A percentile compares a stretch with the other conserved stretches of the same genome.
These are phyloP conservation scores for Bostrychus sinensis DNA, from an alignment of 2,113 vertebrate genomes.

Conservation along the genomic window DNA sequence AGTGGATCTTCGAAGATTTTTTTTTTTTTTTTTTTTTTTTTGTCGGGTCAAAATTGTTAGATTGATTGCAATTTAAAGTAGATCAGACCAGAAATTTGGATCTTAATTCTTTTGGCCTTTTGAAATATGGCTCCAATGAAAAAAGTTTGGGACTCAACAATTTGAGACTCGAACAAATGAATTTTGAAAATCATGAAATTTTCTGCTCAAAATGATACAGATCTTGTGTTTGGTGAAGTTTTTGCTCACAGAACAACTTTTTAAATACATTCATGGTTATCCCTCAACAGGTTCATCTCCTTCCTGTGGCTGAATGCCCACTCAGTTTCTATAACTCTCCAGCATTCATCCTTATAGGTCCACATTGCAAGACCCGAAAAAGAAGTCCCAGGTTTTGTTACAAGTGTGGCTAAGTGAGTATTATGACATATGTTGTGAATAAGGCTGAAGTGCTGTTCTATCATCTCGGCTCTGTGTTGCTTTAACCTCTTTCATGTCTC, in stretches of 20 bases:
- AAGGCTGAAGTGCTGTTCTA: conserved; percentile 51
- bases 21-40: too few species aligned
- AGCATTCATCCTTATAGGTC: conserved; percentile 2
- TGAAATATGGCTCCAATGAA: too few species aligned
- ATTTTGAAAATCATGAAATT: too few species aligned
- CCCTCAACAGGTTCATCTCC: neutral
- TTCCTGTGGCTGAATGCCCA: neutral
- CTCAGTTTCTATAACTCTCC: neutral
- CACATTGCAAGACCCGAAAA: conserved; percentile 15
- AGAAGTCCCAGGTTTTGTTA: conserved; percentile 23
- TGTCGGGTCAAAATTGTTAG: too few species aligned
- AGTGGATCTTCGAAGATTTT: too few species aligned
- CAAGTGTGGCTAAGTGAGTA: conserved; percentile 43
- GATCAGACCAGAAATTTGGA: too few species aligned
- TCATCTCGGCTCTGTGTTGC: conserved; percentile 60
- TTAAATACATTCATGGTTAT: neutral
- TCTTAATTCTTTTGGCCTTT: too few species aligned
- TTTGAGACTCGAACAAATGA: neutral
- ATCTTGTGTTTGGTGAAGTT: neutral
- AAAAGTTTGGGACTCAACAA: too few species aligned
- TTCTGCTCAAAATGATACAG: neutral
- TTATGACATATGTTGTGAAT: conserved; percentile 61
- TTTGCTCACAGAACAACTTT: neutral
- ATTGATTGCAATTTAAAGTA: too few species aligned
- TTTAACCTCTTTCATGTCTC: conserved; percentile 74